Percentiles rank a stretch among this genome's conserved stretches.
These are phyloP conservation scores for Megamerina dolium DNA, from an alignment of 2,888 invertebrate genomes.

Conservation along the genomic window DNA sequence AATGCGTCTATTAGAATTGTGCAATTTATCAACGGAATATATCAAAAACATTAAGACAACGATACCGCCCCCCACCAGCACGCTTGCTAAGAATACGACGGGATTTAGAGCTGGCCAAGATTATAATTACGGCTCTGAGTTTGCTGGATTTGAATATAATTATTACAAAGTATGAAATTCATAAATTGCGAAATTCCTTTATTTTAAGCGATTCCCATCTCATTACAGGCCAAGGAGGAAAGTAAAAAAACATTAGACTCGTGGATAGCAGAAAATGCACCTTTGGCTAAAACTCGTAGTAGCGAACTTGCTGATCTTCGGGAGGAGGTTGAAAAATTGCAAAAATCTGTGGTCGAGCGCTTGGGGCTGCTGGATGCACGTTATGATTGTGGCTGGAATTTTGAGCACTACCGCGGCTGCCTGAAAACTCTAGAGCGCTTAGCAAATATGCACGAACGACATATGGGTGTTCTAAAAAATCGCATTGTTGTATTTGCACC, in stretches of 20 bases:
- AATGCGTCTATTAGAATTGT: conserved; percentile 66
- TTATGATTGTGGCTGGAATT: conserved; percentile 85
- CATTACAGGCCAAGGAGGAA: conserved; percentile 21
- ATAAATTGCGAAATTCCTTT: neutral
- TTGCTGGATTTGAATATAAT: conserved; percentile 31
- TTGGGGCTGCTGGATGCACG: conserved; percentile 57
- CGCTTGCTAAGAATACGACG: neutral
- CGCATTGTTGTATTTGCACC: conserved; percentile 79
- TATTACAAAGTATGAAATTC: conserved; percentile 25
- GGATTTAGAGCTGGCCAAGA: conserved; percentile 31
- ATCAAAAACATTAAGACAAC: conserved; percentile 61
- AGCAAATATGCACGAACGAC: conserved; percentile 65
- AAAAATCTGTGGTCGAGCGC: conserved; percentile 35
- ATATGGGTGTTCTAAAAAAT: conserved; percentile 64
- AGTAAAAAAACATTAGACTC: conserved; percentile 33
- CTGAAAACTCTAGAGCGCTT: conserved; percentile 75
- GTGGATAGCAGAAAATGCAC: conserved; percentile 70
- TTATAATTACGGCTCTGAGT: conserved; percentile 33
- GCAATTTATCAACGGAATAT: conserved; percentile 81
- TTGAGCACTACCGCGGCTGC: conserved; percentile 85
- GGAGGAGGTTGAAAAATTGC: conserved; percentile 62
- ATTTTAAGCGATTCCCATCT: neutral
- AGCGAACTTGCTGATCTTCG: conserved; percentile 61
- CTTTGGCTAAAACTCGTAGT: conserved; percentile 61
- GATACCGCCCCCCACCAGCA: neutral